These are phyloP conservation scores for Hyperopisus bebe DNA, from an alignment of 2,113 vertebrate species.

Conservation along the genomic window DNA sequence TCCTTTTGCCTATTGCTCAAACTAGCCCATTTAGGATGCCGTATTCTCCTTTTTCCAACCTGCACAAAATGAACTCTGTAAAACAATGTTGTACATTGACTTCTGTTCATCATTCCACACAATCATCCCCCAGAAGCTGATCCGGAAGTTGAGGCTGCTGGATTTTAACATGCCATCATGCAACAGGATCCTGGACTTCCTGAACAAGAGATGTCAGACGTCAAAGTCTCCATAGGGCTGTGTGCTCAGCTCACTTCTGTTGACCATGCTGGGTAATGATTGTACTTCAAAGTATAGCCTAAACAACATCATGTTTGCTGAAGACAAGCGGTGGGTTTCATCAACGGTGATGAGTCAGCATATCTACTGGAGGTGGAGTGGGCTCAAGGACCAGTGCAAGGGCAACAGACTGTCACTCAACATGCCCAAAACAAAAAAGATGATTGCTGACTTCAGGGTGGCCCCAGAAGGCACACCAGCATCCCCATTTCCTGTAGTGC, in stretches of 20 bases:
- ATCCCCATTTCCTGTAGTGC: background rate
- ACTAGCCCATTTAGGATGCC: background rate
- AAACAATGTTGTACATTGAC: background rate
- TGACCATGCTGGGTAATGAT: background rate
- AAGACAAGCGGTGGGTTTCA: background rate
- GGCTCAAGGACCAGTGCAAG: background rate
- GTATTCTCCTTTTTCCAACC: background rate
- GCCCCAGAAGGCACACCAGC: background rate
- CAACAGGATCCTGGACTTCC: background rate
- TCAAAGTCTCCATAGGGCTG: background rate
- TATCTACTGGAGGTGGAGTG: background rate
- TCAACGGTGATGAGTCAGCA: background rate
- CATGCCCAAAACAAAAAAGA: no score
- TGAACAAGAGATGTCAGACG: background rate
- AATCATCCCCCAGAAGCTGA: background rate
- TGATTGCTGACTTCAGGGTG: background rate
- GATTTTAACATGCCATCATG: background rate
- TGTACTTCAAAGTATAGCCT: background rate
- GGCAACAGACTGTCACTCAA: background rate
- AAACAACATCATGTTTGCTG: background rate
- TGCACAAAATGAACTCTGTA: background rate
- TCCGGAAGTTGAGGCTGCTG: background rate
- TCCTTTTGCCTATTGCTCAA: background rate
- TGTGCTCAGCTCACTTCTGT: background rate
- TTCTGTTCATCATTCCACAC: background rate